These are phyloP conservation scores for Cyanoramphus novaezelandiae DNA, from an alignment of 2,113 vertebrate genomes.

Conservation along the genomic window DNA sequence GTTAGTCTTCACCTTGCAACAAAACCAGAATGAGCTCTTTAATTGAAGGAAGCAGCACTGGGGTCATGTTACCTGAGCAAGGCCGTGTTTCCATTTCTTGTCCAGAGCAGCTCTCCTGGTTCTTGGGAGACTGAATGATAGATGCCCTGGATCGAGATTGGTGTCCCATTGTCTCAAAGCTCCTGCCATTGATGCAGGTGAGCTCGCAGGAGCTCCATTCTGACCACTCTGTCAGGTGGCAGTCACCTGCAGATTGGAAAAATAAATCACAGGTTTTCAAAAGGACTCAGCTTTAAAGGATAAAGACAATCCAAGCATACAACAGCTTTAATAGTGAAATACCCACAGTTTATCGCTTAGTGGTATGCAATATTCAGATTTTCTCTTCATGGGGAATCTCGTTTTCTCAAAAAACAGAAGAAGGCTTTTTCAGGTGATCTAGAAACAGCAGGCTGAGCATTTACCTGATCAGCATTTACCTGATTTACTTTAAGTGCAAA, in stretches of 20 bases:
- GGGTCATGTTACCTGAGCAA: constrained; percentile 84
- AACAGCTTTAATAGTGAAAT: not conserved
- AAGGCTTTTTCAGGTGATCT: not conserved
- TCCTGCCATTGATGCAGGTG: constrained; percentile 90
- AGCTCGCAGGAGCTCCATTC: constrained; percentile 95
- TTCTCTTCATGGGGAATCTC: not conserved
- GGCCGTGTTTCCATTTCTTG: constrained; percentile 86
- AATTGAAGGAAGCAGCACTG: accelerated
- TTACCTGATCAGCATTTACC: not conserved
- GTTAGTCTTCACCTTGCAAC: not conserved
- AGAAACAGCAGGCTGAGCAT: constrained; percentile 1
- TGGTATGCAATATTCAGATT: not conserved
- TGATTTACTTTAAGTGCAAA: not conserved
- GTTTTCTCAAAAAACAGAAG: not conserved
- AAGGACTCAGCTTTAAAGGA: not conserved
- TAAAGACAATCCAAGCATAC: not conserved
- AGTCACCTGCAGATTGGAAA: constrained; percentile 82
- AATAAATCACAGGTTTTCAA: not conserved
- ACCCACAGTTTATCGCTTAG: not conserved
- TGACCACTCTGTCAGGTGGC: constrained; percentile 93
- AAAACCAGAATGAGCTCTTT: not conserved
- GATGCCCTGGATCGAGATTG: constrained; percentile 90
- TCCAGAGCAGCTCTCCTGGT: constrained; percentile 85
- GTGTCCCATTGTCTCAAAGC: constrained; percentile 86
- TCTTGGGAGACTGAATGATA: constrained; percentile 84